phyloP scores from a whole-genome alignment of 2,113 vertebrate species.

The Tenebrosternarchus preto region DNA sequence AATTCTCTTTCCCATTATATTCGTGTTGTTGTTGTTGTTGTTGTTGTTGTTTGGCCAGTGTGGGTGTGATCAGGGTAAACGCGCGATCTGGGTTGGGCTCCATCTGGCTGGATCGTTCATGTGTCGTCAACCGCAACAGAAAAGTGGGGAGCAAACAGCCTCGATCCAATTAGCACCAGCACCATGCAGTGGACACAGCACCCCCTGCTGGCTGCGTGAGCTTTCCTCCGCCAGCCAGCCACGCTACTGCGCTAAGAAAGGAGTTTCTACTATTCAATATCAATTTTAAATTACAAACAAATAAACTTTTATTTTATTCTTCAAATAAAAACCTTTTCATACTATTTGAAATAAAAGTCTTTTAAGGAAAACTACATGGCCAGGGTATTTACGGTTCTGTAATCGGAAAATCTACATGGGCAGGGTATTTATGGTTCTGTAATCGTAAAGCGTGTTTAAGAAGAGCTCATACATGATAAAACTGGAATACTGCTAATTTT shows the following conservation, averaged over 20 bases:
- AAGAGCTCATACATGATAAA: too few relatives aligned
- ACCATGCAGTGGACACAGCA: constrained; percentile 91
- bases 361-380: too few relatives aligned
- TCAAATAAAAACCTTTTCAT: not conserved
- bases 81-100: constrained; percentile 84
- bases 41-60: not conserved
- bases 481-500: not conserved
- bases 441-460: too few relatives aligned
- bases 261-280: too few relatives aligned
- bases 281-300: too few relatives aligned
- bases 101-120: constrained; percentile 98
- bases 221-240: not conserved
- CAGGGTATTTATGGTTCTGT: too few relatives aligned
- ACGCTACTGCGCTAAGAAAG: not conserved
- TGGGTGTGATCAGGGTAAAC: not conserved
- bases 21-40: not conserved
- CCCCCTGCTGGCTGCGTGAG: constrained; percentile 67
- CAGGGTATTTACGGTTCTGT: too few relatives aligned
- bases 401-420: too few relatives aligned
- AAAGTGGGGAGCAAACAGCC: constrained; percentile 99
- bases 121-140: constrained; percentile 99
- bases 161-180: constrained; percentile 96
- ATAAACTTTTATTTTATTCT: not conserved
- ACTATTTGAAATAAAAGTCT: not conserved
- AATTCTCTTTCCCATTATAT: not conserved